phyloP scores from a whole-genome alignment of 1,140 invertebrate species.

The Condylostylus longicornis region DNA sequence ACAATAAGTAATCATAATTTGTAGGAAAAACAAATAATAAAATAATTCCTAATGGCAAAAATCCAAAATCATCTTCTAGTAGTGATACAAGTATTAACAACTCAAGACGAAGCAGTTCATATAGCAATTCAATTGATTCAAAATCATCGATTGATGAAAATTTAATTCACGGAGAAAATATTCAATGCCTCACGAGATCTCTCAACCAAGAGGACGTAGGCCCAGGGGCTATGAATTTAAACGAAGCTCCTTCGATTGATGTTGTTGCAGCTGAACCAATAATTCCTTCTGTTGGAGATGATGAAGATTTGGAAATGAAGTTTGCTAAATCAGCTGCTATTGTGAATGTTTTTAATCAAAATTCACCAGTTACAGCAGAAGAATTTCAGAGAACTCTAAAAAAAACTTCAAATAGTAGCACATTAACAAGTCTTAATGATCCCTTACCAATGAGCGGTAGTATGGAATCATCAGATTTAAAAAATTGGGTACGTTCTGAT shows the following conservation, averaged over 20 bases:
- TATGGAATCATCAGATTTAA: constrained; percentile 30
- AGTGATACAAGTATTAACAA: neutral
- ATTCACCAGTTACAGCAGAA: too few species aligned
- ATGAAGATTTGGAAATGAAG: too few species aligned
- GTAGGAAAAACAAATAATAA: neutral
- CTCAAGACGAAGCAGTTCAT: neutral
- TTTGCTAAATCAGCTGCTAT: too few species aligned
- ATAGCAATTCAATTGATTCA: neutral
- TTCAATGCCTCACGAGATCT: too few species aligned
- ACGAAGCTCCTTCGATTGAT: too few species aligned
- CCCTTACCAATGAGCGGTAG: constrained; percentile 24
- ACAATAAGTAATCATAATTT: too few species aligned
- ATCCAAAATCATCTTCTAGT: neutral
- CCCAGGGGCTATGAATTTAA: neutral
- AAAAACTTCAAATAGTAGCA: constrained; percentile 27
- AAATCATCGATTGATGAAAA: constrained; percentile 1
- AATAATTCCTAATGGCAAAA: neutral
- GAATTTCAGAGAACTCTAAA: too few species aligned
- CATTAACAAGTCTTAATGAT: constrained; percentile 24
- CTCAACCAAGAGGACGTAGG: too few species aligned
- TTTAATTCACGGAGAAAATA: too few species aligned
- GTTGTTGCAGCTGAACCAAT: too few species aligned
- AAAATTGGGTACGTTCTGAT: constrained; percentile 33
- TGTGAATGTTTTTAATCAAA: too few species aligned
- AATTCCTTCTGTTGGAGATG: too few species aligned